Base-by-base conservation (phyloP, 2,888 invertebrate species). In the Drosophila siamana region DNA sequence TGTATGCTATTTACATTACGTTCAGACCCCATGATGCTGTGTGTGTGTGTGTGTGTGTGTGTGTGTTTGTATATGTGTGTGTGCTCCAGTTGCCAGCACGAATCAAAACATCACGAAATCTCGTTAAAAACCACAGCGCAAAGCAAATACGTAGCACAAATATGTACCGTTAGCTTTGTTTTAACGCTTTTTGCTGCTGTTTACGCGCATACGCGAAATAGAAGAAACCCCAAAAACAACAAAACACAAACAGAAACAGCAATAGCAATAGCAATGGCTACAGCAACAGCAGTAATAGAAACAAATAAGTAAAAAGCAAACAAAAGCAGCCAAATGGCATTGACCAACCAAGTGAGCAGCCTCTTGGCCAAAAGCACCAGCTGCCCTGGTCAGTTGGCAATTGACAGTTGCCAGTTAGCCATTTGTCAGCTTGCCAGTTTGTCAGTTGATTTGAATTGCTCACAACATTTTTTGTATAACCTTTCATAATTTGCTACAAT, bases 261-360 rank as follows among this genome's bases (percentile, higher is more conserved):
- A n/a, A 46, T 11, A 61, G 33, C 38, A 67, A n/a, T n/a, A n/a
- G n/a, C n/a, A n/a, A n/a, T n/a, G n/a, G n/a, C n/a, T n/a, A n/a
- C n/a, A 54, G n/a, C n/a, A 65, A 47, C 19, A 66, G 30, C 26
- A 38, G 36, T 13, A 15, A 24, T 15, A 30, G 28, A 64, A 38
- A 76, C 15, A 59, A 52, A 36, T 11, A 43, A 52, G 13, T 33
- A 62, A 47, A 59, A 69, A 50, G 46, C 44, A 75, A 62, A 70
- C 47, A 65, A 69, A 73, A 56, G 54, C 75, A 36, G 30, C 46
- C 51, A 74, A 74, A 75, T 48, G 84, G 71, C 89, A 88, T 88
- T 85, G 89, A 89, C 88, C 88, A 89, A 68, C 69, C 69, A 72
- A 89, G 88, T 78, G 89, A 55, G 61, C 74, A 75, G 55, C 46